Conservation (phyloP, 2,888 invertebrate genomes). For the Rhyacophila evoluta region DNA sequence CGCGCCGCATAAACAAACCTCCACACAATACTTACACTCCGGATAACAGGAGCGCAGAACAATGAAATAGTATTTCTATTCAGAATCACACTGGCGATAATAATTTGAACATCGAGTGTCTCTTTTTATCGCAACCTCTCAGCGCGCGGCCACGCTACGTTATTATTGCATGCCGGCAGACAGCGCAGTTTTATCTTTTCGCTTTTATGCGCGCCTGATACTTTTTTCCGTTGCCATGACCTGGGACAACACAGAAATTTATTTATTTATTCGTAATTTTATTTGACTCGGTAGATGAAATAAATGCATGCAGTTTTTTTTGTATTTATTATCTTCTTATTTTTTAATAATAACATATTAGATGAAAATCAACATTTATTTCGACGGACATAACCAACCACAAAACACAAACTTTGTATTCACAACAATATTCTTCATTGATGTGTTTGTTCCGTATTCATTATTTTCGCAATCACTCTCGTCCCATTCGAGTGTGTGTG, state of each 20-base stretch:
- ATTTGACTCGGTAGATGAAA: no score
- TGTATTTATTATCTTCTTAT: no score
- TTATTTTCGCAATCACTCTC: no score
- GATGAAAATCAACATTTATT: no score
- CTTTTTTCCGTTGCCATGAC: constrained; percentile 50
- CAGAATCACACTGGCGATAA: background rate
- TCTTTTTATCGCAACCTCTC: background rate
- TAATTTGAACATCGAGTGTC: background rate
- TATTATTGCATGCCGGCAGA: background rate
- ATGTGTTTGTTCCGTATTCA: no score
- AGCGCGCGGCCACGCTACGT: background rate
- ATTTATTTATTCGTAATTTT: no score
- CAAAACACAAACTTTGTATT: no score
- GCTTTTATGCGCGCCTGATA: constrained; percentile 44
- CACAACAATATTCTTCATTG: no score
- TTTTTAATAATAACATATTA: no score
- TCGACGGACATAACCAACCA: no score
- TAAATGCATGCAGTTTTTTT: no score
- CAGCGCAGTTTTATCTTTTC: background rate
- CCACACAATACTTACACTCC: background rate
- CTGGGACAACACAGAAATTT: constrained; percentile 38
- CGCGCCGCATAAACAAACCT: constrained; percentile 10
- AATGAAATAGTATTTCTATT: background rate
- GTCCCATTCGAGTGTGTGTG: no score
- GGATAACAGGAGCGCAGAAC: background rate